phyloP scores from a whole-genome alignment of 1,140 invertebrate genomes.

The Neotoxoptera formosana region DNA sequence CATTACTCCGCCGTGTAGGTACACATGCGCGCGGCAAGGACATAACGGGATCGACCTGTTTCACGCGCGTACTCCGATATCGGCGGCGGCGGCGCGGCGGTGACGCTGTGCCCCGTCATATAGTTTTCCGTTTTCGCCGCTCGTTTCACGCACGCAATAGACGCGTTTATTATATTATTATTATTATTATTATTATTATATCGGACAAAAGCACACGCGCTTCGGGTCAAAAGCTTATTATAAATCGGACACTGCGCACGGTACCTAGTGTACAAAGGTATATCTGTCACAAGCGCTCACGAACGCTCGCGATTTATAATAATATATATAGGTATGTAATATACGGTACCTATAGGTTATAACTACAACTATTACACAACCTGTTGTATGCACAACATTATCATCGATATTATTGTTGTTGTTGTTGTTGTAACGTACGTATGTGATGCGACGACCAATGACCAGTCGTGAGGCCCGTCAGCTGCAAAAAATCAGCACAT shows the following conservation, averaged over 20 bases:
- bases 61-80: not conserved
- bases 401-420: not conserved
- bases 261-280: too few species aligned
- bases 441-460: not conserved
- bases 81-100: not conserved
- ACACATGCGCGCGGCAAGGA: slow-evolving; percentile 29
- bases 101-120: not conserved
- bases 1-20: not conserved
- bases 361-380: too few species aligned
- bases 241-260: not conserved
- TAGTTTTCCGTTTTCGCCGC: not conserved
- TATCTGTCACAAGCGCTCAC: not conserved
- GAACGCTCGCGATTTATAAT: not conserved
- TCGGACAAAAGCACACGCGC: not conserved
- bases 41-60: slow-evolving; percentile 56
- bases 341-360: too few species aligned
- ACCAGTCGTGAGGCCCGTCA: not conserved
- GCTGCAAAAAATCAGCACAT: not conserved
- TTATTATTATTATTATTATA: not conserved
- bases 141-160: not conserved
- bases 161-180: not conserved
- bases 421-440: too few species aligned
- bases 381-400: not conserved
- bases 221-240: not conserved
- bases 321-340: not conserved